Conservation (phyloP, 2,113 vertebrate species). For the Vidua chalybeata region DNA sequence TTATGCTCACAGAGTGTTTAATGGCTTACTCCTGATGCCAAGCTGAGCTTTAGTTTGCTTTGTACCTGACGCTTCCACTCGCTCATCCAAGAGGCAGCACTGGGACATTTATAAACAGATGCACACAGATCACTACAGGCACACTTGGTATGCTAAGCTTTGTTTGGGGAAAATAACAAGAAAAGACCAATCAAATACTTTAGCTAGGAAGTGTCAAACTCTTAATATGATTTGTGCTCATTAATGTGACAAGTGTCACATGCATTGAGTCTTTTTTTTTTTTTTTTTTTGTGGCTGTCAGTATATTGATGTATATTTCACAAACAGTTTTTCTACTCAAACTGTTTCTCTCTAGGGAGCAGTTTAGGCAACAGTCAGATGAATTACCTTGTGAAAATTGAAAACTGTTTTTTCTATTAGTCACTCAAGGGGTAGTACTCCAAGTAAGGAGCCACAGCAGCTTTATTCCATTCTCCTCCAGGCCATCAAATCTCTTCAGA, state of each 20-base stretch:
- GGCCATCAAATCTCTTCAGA: background rate
- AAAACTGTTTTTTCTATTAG: slow-evolving; percentile 14
- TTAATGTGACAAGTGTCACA: background rate
- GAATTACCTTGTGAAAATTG: slow-evolving; percentile 19
- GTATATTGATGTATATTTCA: background rate
- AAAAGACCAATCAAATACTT: slow-evolving; percentile 1
- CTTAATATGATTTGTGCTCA: background rate
- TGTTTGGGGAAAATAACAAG: background rate
- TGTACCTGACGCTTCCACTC: rapidly evolving
- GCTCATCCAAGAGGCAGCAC: background rate
- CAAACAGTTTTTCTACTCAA: background rate
- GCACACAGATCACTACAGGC: background rate
- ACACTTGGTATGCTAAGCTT: background rate
- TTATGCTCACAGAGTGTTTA: background rate
- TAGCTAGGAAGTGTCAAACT: background rate
- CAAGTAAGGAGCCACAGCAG: background rate
- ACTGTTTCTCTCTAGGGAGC: background rate
- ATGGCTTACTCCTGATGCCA: background rate
- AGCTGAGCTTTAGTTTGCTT: background rate
- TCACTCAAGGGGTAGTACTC: background rate
- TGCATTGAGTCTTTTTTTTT: background rate
- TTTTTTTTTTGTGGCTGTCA: background rate
- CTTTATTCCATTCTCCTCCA: background rate
- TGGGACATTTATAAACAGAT: background rate
- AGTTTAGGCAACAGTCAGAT: background rate